Evolutionary conservation across 64 coral and sea anemone species (phyloP), one percentile per base, ranked within the genome.

Genomic region (Porites australiensis): DNA sequence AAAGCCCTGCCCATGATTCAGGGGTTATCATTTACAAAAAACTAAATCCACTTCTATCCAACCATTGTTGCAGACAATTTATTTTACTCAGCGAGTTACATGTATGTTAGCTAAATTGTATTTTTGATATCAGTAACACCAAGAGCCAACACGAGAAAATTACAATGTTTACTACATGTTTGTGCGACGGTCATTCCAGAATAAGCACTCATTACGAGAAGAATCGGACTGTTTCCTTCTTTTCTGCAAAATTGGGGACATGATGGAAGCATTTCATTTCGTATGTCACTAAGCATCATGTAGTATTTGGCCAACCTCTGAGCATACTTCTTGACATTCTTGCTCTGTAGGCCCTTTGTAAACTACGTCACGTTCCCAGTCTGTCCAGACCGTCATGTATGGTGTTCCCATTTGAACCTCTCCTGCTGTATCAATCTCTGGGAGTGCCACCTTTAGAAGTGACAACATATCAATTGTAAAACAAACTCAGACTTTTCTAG

Each of bases 331-430:
- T 22, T 49, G 44, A 75, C 86, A 58, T 77, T 44, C 4, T 12
- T 48, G 51, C 64, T 16, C 8, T 76, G 44, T n/a, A 75, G 86
- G 86, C 4, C 86, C 86, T 48, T 88, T 88, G 50, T 88, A 88
- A 37, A 88, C 71, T 2, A 76, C 71, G 21, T 68, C 71, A 47
- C 77, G 86, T 2, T 76, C 71, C 86, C 86, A 88, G n/a, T 75
- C 86, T 76, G 86, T 72, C 86, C 86, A 88, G 18, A 88, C 71
- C 0, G 86, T 88, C 86, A 88, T 88, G 71, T 88, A 88, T 16
- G 86, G 86, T 15, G 86, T 88, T 58, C 86, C 86, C 44, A 88
- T 20, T 76, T 88, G 86, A 62, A 88, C 77, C 49, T 88, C 86
- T 44, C 49, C 72, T 22, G 19, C 50, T 3, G 86, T 76, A 15